Conservation (phyloP, 2,888 invertebrate species). For the Drosophila dives region DNA sequence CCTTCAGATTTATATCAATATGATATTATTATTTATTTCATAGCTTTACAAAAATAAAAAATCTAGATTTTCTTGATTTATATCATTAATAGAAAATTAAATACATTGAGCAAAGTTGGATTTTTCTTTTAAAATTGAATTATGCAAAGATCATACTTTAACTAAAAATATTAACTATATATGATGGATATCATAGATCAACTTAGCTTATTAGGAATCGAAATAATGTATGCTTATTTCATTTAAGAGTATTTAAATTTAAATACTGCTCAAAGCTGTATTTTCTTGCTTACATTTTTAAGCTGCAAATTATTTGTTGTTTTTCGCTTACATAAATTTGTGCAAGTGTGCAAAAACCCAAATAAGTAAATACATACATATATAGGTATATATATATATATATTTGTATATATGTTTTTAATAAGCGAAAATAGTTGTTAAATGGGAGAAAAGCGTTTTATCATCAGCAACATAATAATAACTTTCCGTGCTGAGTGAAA, state of each 20-base stretch:
- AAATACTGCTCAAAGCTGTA: neutral
- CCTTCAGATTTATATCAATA: neutral
- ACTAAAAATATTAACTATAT: no score
- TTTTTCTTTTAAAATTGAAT: neutral
- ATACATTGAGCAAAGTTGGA: neutral
- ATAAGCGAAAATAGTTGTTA: conserved; percentile 66
- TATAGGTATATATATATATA: neutral
- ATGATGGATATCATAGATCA: neutral
- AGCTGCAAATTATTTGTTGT: conserved; percentile 45
- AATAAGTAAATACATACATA: neutral
- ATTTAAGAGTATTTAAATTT: conserved; percentile 26
- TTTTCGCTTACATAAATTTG: conserved; percentile 63
- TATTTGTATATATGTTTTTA: conserved; percentile 66
- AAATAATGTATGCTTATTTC: neutral
- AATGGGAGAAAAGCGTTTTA: conserved; percentile 60
- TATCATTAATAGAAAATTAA: neutral
- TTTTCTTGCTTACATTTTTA: conserved; percentile 13
- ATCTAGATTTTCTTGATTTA: neutral
- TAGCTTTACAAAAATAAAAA: neutral
- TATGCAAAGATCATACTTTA: conserved; percentile 1
- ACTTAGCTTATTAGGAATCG: neutral
- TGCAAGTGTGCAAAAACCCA: conserved; percentile 30
- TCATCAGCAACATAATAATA: conserved; percentile 56
- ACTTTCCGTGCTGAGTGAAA: conserved; percentile 26
- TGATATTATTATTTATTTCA: neutral